A percentile compares a stretch with the other conserved stretches of the same genome.
phyloP scores from a whole-genome alignment of 2,888 invertebrate genomes.

The Philonicus albiceps region DNA sequence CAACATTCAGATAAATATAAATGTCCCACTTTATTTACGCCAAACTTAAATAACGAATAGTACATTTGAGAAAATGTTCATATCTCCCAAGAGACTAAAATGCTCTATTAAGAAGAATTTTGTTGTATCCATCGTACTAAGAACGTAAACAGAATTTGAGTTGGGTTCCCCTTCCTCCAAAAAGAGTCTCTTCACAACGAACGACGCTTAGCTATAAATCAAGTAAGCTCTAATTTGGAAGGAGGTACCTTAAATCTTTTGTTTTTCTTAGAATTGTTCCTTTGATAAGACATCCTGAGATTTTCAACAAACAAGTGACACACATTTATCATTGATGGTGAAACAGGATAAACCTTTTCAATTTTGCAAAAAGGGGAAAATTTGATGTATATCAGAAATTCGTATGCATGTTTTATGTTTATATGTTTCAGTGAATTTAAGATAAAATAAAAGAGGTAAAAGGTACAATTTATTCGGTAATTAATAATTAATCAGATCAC shows the following conservation, averaged over 20 bases:
- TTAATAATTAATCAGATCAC: neutral
- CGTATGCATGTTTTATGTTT: no score
- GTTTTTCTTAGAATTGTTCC: neutral
- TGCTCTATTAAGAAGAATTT: neutral
- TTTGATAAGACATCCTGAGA: neutral
- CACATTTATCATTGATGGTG: neutral
- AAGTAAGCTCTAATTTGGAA: neutral
- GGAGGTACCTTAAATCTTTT: neutral
- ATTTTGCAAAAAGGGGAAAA: neutral
- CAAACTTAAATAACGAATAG: neutral
- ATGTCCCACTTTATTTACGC: neutral
- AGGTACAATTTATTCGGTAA: neutral
- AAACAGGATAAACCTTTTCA: neutral
- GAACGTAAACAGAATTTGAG: neutral
- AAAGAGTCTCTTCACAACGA: neutral
- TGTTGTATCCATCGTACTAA: neutral
- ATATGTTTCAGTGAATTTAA: no score
- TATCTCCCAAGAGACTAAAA: neutral
- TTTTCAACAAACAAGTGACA: neutral
- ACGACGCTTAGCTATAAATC: neutral
- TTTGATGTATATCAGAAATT: neutral
- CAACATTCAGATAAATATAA: neutral
- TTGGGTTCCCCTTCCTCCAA: neutral
- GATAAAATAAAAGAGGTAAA: neutral
- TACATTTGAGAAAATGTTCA: neutral